Evolutionary conservation across 2,113 vertebrate genomes (phyloP).

Genomic region (Embiotoca jacksoni): DNA sequence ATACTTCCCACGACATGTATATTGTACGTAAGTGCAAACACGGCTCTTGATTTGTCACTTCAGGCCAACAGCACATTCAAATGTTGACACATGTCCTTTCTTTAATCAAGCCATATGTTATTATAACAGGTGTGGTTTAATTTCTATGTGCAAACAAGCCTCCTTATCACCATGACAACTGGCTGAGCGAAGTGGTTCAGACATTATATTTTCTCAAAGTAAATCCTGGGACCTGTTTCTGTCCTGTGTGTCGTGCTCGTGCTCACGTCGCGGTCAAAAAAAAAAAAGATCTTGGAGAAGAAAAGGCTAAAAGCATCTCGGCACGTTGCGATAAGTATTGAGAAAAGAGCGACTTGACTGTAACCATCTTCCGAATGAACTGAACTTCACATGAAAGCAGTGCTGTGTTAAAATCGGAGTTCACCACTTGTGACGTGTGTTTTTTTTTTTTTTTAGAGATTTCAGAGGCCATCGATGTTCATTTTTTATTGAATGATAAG

Average conservation of each 20-base stretch:
- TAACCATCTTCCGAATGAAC: neutral
- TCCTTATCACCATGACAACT: constrained; percentile 12
- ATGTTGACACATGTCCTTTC: neutral
- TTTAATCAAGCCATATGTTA: neutral
- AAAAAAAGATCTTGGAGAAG: neutral
- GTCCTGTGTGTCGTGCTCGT: neutral
- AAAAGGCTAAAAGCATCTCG: neutral
- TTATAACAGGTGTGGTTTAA: neutral
- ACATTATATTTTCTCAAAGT: neutral
- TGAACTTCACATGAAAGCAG: too few relatives aligned
- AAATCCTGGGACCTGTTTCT: neutral
- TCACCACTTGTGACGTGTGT: too few relatives aligned
- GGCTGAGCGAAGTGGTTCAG: neutral
- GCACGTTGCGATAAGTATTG: too few relatives aligned
- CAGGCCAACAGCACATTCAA: neutral
- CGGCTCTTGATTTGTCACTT: neutral
- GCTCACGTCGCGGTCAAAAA: neutral
- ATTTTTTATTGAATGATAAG: too few relatives aligned
- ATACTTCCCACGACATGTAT: neutral
- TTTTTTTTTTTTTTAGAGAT: too few relatives aligned
- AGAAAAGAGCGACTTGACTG: neutral
- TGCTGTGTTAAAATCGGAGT: too few relatives aligned
- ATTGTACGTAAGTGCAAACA: neutral
- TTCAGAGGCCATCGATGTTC: too few relatives aligned
- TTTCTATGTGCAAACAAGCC: neutral